Base-by-base conservation (phyloP, 2,888 invertebrate genomes). In the Drosophila conformis region DNA sequence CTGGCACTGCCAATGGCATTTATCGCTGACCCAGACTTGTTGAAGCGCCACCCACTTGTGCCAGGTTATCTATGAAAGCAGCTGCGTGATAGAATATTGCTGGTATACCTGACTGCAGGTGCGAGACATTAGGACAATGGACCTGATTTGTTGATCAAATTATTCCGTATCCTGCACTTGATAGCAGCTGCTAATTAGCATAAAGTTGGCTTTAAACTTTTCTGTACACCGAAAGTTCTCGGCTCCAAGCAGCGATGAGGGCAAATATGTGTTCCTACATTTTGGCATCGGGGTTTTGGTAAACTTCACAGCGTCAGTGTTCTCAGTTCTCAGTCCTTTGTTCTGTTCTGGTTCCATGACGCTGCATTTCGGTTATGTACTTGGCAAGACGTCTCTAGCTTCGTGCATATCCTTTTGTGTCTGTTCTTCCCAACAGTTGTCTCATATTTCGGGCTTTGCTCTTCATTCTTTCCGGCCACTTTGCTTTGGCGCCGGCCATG, bases 171-270 rank as follows among this genome's bases (percentile, higher is more conserved):
- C 54, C 29, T 38, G 31, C 46, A 74, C 62, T 72, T 65, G 73
- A 74, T 71, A 70, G 73, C 82, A 78, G 88, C 73, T 67, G 78
- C 88, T 87, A 87, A 87, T 87, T 87, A 87, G 83, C 88, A 82
- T 87, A 77, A 82, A 82, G 85, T 89, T 85, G 57, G 54, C 57
- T 40, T 63, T 31, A 69, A 46, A 71, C 65, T 83, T 83, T 63
- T 54, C 25, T 15, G 46, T 54, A 52, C 56, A 49, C 58, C 29
- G n/a, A 38, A n/a, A 38, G 8, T 8, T 38, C 2, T n/a, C 8
- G 21, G 27, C 4, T 29, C 29, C 48, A 13, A 21, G 46, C 21
- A 51, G 15, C 60, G 13, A 13, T 7, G 25, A 13, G 36, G n/a
- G 27, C 36, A 38, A 38, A 38, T 1, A n/a, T 67, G 35, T 61